Evolutionary conservation across 2,797 vertebrate genomes (phyloP).

Genomic region (Vipera latastei): DNA sequence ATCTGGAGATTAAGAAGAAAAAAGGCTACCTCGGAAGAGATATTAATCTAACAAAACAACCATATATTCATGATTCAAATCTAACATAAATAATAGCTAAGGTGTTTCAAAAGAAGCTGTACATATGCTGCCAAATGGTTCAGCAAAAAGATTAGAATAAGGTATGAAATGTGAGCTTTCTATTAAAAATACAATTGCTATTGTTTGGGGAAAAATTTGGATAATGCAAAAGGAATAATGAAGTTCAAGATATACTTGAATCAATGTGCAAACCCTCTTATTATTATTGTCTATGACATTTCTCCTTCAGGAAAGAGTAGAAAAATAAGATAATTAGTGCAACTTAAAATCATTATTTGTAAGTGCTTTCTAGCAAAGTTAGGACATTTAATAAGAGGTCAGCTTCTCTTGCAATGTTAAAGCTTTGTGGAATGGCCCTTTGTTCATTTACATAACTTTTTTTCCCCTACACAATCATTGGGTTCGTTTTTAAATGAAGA

Average conservation of each 20-base stretch:
- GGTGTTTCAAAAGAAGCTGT: neutral
- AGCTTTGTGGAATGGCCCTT: neutral
- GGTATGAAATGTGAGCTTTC: neutral
- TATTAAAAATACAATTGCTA: neutral
- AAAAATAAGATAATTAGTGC: neutral
- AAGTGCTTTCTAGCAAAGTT: neutral
- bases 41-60: neutral
- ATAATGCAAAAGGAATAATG: neutral
- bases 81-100: neutral
- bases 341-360: neutral
- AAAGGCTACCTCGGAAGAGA: neutral
- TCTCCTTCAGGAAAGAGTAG: neutral
- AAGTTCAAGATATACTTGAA: neutral
- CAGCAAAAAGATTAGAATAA: neutral
- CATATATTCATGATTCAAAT: neutral
- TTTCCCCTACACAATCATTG: neutral
- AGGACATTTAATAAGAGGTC: neutral
- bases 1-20: neutral
- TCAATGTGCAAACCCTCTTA: neutral
- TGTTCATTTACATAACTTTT: neutral
- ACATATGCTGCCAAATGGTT: neutral
- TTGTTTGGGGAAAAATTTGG: neutral
- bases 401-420: neutral
- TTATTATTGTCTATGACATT: neutral
- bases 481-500: neutral